These are phyloP conservation scores for Psittacula derbiana DNA, from an alignment of 2,797 vertebrate genomes.

Conservation along the genomic window DNA sequence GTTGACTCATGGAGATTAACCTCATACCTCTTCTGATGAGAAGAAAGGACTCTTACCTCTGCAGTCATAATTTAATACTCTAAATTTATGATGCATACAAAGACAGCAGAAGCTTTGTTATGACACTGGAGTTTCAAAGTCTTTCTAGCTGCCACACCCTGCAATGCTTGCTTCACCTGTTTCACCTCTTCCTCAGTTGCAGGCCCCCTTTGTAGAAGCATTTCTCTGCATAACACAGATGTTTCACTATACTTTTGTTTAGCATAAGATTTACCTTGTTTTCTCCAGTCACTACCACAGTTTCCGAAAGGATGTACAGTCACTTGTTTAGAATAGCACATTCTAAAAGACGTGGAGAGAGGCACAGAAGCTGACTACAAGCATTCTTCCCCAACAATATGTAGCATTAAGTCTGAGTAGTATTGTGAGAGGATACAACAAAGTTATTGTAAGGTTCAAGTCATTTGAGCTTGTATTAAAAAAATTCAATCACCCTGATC, in stretches of 20 bases:
- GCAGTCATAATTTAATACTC: not conserved
- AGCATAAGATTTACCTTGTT: not conserved
- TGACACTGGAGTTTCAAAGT: not conserved
- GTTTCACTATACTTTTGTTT: not conserved
- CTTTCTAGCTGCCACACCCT: not conserved
- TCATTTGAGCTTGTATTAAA: not conserved
- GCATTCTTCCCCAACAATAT: not conserved
- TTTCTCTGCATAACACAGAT: not conserved
- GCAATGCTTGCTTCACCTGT: not conserved
- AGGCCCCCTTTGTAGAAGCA: not conserved
- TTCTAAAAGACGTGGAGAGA: not conserved
- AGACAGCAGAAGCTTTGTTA: not conserved
- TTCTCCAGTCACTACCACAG: not conserved
- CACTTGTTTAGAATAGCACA: not conserved
- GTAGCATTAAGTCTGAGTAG: not conserved
- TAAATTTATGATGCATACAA: not conserved
- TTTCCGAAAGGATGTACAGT: not conserved
- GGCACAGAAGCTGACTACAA: not conserved
- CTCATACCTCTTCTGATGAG: not conserved
- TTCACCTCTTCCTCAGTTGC: not conserved
- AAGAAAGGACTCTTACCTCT: not conserved
- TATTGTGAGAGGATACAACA: not conserved
- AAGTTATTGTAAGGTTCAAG: not conserved
- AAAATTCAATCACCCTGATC: not conserved
- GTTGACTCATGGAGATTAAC: not conserved